Evolutionary conservation across 2,888 invertebrate genomes (phyloP).

Genomic region (Lasioglossum lativentre): DNA sequence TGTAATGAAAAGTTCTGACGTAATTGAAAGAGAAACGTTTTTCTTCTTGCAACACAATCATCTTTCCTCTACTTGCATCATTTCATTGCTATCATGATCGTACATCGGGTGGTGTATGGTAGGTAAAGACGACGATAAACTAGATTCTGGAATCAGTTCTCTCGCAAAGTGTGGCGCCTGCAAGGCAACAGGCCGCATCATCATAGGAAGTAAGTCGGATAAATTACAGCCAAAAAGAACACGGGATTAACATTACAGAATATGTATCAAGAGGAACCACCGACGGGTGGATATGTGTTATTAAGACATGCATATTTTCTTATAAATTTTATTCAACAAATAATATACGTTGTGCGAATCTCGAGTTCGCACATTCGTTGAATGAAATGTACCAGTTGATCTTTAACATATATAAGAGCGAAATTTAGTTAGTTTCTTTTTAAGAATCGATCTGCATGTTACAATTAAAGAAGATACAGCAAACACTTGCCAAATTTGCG

Average conservation of each 20-base stretch:
- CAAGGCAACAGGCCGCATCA: slow-evolving; percentile 84
- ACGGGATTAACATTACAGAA: slow-evolving; percentile 72
- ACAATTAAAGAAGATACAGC: slow-evolving; percentile 67
- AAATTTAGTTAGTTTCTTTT: slow-evolving; percentile 38
- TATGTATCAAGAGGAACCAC: slow-evolving; percentile 58
- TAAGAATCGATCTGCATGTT: slow-evolving; percentile 70
- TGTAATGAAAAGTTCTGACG: not conserved
- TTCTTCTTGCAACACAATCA: slow-evolving; percentile 68
- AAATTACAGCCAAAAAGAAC: slow-evolving; percentile 78
- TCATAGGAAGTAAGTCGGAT: slow-evolving; percentile 84
- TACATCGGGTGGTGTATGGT: slow-evolving; percentile 83
- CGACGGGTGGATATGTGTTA: slow-evolving; percentile 19
- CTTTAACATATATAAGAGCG: slow-evolving; percentile 4
- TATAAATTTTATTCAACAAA: not conserved
- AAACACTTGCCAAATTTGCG: slow-evolving; percentile 46
- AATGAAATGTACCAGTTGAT: slow-evolving; percentile 2
- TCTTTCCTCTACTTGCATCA: slow-evolving; percentile 75
- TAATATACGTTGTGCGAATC: slow-evolving; percentile 1
- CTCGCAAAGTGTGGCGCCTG: slow-evolving; percentile 83
- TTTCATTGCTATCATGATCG: slow-evolving; percentile 83
- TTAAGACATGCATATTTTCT: slow-evolving; percentile 73
- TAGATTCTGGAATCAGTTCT: slow-evolving; percentile 83
- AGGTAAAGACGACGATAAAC: slow-evolving; percentile 84
- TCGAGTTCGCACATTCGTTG: not conserved
- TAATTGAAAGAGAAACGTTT: slow-evolving; percentile 59